Conservation (phyloP, 2,797 vertebrate genomes). For the Sciaenops ocellatus region DNA sequence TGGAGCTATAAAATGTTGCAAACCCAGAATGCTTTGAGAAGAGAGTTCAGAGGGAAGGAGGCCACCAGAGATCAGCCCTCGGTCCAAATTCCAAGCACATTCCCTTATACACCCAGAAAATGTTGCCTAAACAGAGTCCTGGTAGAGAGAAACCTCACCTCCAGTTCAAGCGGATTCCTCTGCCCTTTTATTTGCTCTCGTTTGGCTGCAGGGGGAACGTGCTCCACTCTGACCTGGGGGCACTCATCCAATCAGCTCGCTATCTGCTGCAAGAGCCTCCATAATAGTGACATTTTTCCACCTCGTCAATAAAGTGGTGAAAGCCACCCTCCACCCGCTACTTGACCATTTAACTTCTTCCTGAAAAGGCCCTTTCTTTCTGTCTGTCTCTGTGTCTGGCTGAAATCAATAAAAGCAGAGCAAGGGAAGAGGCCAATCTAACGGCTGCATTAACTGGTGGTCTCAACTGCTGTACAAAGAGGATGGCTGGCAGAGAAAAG, state of each 20-base stretch:
- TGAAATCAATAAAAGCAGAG: constrained; percentile 89
- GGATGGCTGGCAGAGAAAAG: constrained; percentile 66
- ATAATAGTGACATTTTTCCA: constrained; percentile 93
- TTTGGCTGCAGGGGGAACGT: constrained; percentile 85
- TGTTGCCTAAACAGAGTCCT: constrained; percentile 74
- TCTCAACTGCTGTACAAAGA: constrained; percentile 75
- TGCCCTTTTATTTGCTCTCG: constrained; percentile 86
- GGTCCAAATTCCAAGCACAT: constrained; percentile 67
- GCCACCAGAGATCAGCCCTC: constrained; percentile 63
- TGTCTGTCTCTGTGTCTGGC: constrained; percentile 84
- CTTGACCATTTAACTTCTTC: constrained; percentile 92
- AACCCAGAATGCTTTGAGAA: constrained; percentile 56
- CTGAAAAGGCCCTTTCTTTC: constrained; percentile 89
- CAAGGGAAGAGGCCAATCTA: constrained; percentile 83
- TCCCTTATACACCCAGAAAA: constrained; percentile 66
- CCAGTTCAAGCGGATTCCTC: constrained; percentile 85
- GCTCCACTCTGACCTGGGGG: constrained; percentile 86
- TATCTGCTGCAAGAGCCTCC: constrained; percentile 88
- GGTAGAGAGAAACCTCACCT: constrained; percentile 81
- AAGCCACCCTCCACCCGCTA: constrained; percentile 88
- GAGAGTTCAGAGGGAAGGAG: constrained; percentile 55
- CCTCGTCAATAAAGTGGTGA: constrained; percentile 91
- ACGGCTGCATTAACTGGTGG: constrained; percentile 82
- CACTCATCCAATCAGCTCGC: constrained; percentile 90
- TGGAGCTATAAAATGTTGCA: constrained; percentile 43